Conservation (phyloP, 2,113 vertebrate species). For the Percina caprodes region DNA sequence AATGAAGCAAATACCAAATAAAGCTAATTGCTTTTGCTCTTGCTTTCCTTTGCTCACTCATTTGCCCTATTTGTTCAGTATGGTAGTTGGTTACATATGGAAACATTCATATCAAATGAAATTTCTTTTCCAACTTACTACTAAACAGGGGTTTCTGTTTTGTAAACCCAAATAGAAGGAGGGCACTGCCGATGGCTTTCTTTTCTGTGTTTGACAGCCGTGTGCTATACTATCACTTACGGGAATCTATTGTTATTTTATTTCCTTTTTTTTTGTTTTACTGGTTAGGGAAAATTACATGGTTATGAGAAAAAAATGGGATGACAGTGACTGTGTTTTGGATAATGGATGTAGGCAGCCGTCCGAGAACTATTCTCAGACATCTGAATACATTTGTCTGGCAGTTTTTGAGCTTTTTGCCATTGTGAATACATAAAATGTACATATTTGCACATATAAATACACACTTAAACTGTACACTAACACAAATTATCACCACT, state of each 20-base stretch:
- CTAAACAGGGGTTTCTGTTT: neutral
- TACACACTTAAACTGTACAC: neutral
- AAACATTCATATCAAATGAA: constrained; percentile 17
- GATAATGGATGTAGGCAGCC: constrained; percentile 21
- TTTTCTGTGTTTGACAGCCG: neutral
- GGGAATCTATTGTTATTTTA: neutral
- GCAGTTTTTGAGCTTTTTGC: neutral
- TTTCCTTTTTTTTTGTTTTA: constrained; percentile 6
- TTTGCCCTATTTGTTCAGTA: neutral
- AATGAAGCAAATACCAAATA: constrained; percentile 28
- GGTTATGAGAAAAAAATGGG: constrained; percentile 14
- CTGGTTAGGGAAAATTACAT: constrained; percentile 20
- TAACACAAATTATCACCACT: neutral
- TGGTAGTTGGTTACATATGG: neutral
- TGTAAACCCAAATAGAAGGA: neutral
- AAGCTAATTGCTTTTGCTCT: neutral
- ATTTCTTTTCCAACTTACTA: neutral
- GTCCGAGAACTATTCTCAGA: neutral
- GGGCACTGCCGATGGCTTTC: neutral
- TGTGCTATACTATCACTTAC: neutral
- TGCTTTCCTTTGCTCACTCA: neutral
- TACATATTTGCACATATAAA: neutral
- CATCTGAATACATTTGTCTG: neutral
- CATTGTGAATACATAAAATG: constrained; percentile 6
- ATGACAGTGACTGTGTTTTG: constrained; percentile 33